These are phyloP conservation scores for Drosophila baimaii DNA, from an alignment of 1,140 invertebrate species.

Conservation along the genomic window DNA sequence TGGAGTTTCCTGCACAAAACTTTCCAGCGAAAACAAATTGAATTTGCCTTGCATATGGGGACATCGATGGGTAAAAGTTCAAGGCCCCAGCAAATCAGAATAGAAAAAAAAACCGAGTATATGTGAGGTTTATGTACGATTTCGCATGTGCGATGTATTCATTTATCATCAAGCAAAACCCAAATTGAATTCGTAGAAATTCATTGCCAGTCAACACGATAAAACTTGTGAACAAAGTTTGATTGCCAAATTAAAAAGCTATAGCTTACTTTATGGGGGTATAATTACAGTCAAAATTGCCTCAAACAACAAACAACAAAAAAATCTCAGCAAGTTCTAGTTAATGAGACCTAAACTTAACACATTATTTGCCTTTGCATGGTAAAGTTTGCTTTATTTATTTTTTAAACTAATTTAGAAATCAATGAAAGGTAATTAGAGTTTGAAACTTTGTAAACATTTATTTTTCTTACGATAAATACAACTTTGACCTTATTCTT, in stretches of 20 bases:
- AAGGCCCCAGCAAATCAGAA: constrained; percentile 9
- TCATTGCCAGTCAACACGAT: neutral
- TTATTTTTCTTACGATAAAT: neutral
- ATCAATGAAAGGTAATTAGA: neutral
- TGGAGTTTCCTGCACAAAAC: constrained; percentile 5
- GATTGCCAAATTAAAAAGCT: constrained; percentile 2
- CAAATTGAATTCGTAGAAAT: neutral
- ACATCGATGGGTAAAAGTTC: constrained; percentile 33
- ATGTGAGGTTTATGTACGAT: neutral
- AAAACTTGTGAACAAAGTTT: neutral
- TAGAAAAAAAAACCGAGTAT: neutral
- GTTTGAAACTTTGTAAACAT: neutral
- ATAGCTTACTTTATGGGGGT: constrained; percentile 1
- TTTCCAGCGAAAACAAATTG: constrained; percentile 51
- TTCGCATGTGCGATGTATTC: neutral
- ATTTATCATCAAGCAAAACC: neutral
- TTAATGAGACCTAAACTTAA: neutral
- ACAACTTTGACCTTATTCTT: neutral
- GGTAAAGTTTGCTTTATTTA: neutral
- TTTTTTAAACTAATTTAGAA: neutral
- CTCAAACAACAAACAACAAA: neutral
- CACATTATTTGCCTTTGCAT: neutral
- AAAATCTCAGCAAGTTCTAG: neutral
- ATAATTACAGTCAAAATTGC: constrained; percentile 2
- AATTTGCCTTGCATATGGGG: constrained; percentile 54